phyloP scores from a whole-genome alignment of 2,113 vertebrate genomes.

The Arvicanthis niloticus region DNA sequence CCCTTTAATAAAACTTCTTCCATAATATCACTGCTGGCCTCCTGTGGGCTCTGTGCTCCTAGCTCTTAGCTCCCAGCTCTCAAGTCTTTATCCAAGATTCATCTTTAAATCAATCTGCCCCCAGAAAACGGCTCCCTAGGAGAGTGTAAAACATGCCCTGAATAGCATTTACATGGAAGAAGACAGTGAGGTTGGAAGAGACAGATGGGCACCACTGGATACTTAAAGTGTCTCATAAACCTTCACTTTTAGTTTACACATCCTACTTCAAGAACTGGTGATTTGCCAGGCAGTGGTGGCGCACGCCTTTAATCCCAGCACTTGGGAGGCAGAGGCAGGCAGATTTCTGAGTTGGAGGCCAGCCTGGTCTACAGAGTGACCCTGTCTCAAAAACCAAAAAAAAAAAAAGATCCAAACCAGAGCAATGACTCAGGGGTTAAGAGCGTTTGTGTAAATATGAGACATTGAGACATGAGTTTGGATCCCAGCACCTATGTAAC shows the following conservation, averaged over 20 bases:
- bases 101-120: background rate
- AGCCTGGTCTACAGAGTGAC: no score
- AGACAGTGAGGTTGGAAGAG: background rate
- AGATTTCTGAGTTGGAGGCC: no score
- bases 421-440: background rate
- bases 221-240: background rate
- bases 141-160: background rate
- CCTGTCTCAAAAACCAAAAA: no score
- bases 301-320: no score
- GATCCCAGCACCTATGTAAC: background rate
- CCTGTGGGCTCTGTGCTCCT: background rate
- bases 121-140: background rate
- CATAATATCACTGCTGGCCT: background rate
- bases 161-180: background rate
- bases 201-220: background rate
- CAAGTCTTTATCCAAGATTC: background rate
- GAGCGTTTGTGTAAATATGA: background rate
- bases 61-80: background rate
- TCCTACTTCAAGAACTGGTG: background rate
- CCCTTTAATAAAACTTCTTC: background rate
- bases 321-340: no score
- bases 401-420: no score
- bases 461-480: background rate
- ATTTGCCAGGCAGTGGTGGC: background rate
- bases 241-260: background rate